Evolutionary conservation across 1,140 invertebrate species (phyloP).

Genomic region (Berghia stephanieae): DNA sequence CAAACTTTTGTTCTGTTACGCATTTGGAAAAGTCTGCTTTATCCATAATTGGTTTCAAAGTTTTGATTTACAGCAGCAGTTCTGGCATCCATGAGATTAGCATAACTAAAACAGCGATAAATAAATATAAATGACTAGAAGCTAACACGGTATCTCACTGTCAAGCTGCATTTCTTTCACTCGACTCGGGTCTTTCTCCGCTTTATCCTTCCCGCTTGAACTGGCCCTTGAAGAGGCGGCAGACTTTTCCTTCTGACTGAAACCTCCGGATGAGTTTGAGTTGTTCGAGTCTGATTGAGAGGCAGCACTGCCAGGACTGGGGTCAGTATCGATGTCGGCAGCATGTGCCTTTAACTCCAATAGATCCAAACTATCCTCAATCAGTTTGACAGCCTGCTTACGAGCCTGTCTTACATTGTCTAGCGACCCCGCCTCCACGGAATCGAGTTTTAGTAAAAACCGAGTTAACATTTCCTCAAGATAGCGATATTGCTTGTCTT

Average conservation of each 20-base stretch:
- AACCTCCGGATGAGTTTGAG: background rate
- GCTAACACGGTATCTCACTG: conserved; percentile 6
- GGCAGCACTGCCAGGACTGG: background rate
- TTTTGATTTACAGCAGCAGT: too few species aligned
- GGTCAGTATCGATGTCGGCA: background rate
- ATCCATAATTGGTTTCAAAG: too few species aligned
- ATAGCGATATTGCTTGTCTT: conserved; percentile 86
- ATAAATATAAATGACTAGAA: too few species aligned
- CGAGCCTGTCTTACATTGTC: conserved; percentile 86
- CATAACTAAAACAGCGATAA: too few species aligned
- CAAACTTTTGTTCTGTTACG: too few species aligned
- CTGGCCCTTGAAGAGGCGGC: background rate
- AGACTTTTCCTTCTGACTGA: background rate
- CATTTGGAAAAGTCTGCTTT: too few species aligned
- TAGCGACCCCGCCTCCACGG: conserved; percentile 89
- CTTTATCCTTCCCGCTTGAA: background rate
- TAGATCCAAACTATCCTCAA: conserved; percentile 84
- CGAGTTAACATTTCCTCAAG: conserved; percentile 95
- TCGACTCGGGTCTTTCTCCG: background rate
- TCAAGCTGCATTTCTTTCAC: conserved; percentile 31
- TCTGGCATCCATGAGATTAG: too few species aligned
- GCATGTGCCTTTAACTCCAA: conserved; percentile 76
- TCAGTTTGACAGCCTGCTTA: conserved; percentile 86
- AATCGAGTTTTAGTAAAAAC: conserved; percentile 88
- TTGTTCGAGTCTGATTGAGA: background rate